Base-by-base conservation (phyloP, 2,797 vertebrate species). In the Epinephelus awoara region DNA sequence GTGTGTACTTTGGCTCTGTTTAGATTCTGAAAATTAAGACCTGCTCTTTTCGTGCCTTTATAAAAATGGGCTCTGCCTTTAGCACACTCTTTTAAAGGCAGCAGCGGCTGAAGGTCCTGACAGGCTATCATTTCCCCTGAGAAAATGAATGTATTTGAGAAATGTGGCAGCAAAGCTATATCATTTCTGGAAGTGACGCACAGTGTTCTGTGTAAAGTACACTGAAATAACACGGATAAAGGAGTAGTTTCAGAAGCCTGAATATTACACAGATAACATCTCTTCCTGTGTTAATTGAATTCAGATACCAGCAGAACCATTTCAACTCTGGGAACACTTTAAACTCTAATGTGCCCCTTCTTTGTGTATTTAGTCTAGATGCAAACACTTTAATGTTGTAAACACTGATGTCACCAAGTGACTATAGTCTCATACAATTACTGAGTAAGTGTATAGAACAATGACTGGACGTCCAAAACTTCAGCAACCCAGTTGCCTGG, bases 231-330 rank as follows among this genome's bases (percentile, higher is more conserved):
- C 91, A 93, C 0, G 75, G 85, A 93, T 88, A 91, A 87, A 88
- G 72, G 49, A 87, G 64, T 67, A n/a, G 66, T 78, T 89, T 89
- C 80, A 91, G 86, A 89, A 79, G 89, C 80, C 86, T 51, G 74
- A 87, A 86, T 89, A 93, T 93, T 89, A 90, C 78, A 72, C 57
- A 66, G 88, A 94, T 94, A 88, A 2, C 54, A 95, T 94, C 92
- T 93, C 90, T 94, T 94, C 92, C 89, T 93, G 92, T 75, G 83
- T 85, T 92, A 93, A 94, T 93, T 92, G 66, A 91, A 87, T 89
- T 92, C 83, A 92, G 85, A 89, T 86, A 79, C 82, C 84, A 85
- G 78, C 83, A 67, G 80, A 81, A 80, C 13, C 51, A 27, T 68
- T 87, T 71, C 15, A 59, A 61, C 75, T 80, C 79, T 84, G 82